Conservation (phyloP, 2,113 vertebrate genomes). For the Sigmodon hispidus region DNA sequence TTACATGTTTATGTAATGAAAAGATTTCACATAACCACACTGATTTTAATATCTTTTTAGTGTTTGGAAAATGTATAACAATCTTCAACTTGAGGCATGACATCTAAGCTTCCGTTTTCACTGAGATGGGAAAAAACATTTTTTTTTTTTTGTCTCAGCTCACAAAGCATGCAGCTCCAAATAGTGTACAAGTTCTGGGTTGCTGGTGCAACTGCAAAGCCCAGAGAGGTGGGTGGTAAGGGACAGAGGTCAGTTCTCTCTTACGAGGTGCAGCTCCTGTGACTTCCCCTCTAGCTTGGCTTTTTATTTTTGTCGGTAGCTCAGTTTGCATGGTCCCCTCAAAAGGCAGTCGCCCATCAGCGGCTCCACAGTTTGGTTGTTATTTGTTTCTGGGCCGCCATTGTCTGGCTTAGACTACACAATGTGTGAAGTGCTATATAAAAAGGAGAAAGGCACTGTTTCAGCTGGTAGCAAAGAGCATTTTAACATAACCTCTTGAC, state of each 20-base stretch:
- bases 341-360: slow-evolving; percentile 49
- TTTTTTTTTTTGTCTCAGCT: neutral
- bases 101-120: slow-evolving; percentile 34
- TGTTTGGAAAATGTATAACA: slow-evolving; percentile 46
- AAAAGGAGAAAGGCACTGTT: slow-evolving; percentile 32
- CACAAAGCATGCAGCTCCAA: neutral
- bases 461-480: neutral
- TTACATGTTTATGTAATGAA: slow-evolving; percentile 45
- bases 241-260: slow-evolving; percentile 54
- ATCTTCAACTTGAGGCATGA: slow-evolving; percentile 27
- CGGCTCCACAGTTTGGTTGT: neutral
- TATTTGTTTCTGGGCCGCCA: neutral
- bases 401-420: slow-evolving; percentile 36
- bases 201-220: slow-evolving; percentile 23
- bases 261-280: slow-evolving; percentile 34
- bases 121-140: neutral
- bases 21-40: slow-evolving; percentile 44
- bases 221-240: slow-evolving; percentile 35
- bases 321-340: slow-evolving; percentile 42
- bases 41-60: slow-evolving; percentile 60
- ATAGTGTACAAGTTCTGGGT: neutral
- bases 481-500: slow-evolving; percentile 60
- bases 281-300: slow-evolving; percentile 47
- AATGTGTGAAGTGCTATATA: slow-evolving; percentile 7
- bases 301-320: slow-evolving; percentile 33